phyloP scores from a whole-genome alignment of 2,113 vertebrate species.

The Apodemus speciosus region DNA sequence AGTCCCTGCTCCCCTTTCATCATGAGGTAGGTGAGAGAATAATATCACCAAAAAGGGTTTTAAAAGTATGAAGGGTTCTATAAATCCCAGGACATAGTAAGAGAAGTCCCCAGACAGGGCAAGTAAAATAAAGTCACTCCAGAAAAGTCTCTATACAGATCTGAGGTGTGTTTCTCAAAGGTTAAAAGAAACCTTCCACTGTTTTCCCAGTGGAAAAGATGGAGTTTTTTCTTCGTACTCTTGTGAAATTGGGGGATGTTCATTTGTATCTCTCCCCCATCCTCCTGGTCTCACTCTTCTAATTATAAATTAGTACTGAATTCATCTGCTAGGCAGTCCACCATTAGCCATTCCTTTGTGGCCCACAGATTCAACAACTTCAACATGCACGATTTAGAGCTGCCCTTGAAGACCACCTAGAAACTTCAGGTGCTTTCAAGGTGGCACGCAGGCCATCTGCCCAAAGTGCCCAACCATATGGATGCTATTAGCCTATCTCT shows the following conservation, averaged over 20 bases:
- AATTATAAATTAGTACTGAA: constrained; percentile 45
- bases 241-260: not conserved
- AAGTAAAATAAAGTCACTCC: constrained; percentile 46
- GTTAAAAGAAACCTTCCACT: constrained; percentile 15
- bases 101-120: not conserved
- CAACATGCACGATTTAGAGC: constrained; percentile 4
- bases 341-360: constrained; percentile 48
- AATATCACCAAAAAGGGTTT: constrained; percentile 39
- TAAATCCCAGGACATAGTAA: constrained; percentile 34
- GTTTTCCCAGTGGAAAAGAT: constrained; percentile 5
- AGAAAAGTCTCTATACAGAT: constrained; percentile 20
- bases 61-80: constrained; percentile 6
- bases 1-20: not conserved
- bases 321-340: constrained; percentile 37
- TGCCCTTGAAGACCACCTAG: constrained; percentile 73
- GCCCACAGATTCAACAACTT: constrained; percentile 7
- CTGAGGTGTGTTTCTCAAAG: not conserved
- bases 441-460: constrained; percentile 65
- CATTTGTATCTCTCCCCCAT: not conserved
- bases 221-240: not conserved
- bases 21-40: not conserved
- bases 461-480: constrained; percentile 74
- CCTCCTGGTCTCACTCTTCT: constrained; percentile 24
- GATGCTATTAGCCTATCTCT: constrained; percentile 71
- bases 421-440: constrained; percentile 61